phyloP scores from a whole-genome alignment of 1,140 invertebrate genomes.

The Lepidurus couesii region DNA sequence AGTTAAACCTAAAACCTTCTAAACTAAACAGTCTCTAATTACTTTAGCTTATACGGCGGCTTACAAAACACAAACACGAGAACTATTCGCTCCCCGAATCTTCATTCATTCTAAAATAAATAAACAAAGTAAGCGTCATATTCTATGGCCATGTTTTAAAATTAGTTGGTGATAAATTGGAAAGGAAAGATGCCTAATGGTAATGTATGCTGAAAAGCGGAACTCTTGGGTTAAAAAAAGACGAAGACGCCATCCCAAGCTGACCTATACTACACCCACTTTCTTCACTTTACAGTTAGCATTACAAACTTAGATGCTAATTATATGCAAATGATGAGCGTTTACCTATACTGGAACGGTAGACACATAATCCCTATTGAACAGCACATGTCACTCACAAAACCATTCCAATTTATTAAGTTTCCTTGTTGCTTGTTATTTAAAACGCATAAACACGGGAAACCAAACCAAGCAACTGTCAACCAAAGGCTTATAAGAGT shows the following conservation, averaged over 20 bases:
- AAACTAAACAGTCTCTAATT: too few relatives aligned
- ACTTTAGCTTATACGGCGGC: too few relatives aligned
- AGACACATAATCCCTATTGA: background rate
- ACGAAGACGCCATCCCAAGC: background rate
- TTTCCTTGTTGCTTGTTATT: background rate
- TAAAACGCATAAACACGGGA: background rate
- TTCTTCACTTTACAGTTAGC: background rate
- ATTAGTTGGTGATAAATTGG: too few relatives aligned
- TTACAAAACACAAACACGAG: too few relatives aligned
- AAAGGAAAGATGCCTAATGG: background rate
- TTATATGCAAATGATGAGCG: background rate
- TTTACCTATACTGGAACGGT: background rate
- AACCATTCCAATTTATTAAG: background rate
- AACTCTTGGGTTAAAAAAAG: background rate
- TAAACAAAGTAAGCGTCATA: too few relatives aligned
- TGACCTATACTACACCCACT: conserved; percentile 9
- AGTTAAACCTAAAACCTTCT: too few relatives aligned
- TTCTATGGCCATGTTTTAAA: too few relatives aligned
- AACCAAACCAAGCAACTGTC: conserved; percentile 4
- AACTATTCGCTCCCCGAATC: too few relatives aligned
- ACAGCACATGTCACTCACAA: background rate
- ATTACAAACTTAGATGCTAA: background rate
- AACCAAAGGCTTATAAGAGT: background rate
- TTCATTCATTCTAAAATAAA: too few relatives aligned
- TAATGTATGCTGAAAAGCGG: background rate